Evolutionary conservation across 2,797 vertebrate genomes (phyloP).

Genomic region (Urocyon cinereoargenteus): DNA sequence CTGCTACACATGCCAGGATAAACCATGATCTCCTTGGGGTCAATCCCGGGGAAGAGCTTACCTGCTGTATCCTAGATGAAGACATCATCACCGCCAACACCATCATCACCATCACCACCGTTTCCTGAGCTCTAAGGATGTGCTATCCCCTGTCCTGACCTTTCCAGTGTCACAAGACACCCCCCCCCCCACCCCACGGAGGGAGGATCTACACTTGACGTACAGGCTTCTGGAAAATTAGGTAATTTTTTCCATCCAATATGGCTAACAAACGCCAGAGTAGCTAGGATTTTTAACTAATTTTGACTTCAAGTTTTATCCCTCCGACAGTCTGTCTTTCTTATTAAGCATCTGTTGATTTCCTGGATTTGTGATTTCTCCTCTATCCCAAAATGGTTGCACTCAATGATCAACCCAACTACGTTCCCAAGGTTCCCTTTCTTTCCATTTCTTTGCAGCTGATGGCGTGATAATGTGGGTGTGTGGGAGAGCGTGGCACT

Average conservation of each 20-base stretch:
- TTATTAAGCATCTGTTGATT: background rate
- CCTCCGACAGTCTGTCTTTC: background rate
- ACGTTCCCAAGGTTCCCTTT: background rate
- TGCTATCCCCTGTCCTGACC: background rate
- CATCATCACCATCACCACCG: background rate
- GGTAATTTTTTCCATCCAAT: background rate
- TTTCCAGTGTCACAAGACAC: background rate
- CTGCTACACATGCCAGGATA: background rate
- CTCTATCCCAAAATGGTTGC: background rate
- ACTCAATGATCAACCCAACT: background rate
- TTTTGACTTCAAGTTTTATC: background rate
- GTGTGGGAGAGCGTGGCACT: background rate
- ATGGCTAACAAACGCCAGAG: background rate
- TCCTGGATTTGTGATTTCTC: background rate
- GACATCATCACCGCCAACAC: background rate
- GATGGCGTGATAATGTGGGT: background rate
- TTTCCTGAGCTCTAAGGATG: background rate
- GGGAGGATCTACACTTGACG: background rate
- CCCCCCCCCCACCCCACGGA: accelerated
- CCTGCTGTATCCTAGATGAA: background rate
- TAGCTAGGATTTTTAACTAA: background rate
- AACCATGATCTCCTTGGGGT: background rate
- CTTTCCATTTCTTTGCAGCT: background rate
- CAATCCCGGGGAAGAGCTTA: background rate
- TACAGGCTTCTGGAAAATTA: background rate